phyloP scores from a whole-genome alignment of 2,797 vertebrate species.

The Propithecus perrieri region DNA sequence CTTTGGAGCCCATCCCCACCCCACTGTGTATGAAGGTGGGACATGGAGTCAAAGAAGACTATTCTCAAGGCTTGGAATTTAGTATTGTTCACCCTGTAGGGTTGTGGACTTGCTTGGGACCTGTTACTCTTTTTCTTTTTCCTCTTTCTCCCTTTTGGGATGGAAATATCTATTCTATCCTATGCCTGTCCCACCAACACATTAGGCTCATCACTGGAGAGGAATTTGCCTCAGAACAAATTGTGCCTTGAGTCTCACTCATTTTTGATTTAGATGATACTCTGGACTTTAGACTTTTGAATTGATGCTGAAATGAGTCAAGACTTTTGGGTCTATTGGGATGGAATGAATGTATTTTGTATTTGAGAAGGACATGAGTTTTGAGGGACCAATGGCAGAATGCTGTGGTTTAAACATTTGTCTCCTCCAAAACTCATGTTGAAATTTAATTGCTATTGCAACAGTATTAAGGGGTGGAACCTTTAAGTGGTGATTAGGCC shows the following conservation, averaged over 20 bases:
- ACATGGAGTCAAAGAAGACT: background rate
- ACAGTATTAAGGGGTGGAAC: too few species aligned
- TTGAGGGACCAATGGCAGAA: too few species aligned
- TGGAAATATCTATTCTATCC: background rate
- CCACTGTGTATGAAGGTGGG: background rate
- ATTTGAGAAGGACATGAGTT: too few species aligned
- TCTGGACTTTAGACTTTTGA: too few species aligned
- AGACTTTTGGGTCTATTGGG: too few species aligned
- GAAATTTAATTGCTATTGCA: too few species aligned
- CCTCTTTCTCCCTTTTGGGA: background rate
- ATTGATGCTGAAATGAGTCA: too few species aligned
- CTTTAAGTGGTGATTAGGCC: too few species aligned
- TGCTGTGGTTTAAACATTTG: too few species aligned
- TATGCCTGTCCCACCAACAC: background rate
- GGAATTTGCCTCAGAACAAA: background rate
- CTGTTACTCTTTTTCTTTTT: background rate
- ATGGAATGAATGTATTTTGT: too few species aligned
- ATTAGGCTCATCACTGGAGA: background rate
- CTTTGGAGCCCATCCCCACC: background rate
- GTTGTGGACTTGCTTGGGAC: background rate
- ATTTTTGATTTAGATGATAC: background rate
- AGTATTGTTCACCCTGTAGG: background rate
- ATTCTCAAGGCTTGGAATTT: background rate
- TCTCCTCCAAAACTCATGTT: too few species aligned
- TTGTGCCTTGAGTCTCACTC: background rate